A percentile compares a stretch with the other conserved stretches of the same genome.
Evolutionary conservation across 2,113 vertebrate species (phyloP).

Genomic region (Melanerpes aurifrons): DNA sequence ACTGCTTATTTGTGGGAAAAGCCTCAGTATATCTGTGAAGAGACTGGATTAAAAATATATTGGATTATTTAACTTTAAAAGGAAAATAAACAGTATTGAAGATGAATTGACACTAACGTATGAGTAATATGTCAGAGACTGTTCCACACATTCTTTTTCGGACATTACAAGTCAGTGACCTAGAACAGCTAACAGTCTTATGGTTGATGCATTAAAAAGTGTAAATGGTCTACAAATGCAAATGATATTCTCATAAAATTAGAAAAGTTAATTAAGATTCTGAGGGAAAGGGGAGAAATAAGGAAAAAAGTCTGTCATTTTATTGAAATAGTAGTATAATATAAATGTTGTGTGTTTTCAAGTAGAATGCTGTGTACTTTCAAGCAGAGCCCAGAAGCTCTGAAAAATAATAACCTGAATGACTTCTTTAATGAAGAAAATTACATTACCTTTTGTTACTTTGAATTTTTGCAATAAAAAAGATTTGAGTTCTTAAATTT

Average conservation of each 20-base stretch:
- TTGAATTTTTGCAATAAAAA: background rate
- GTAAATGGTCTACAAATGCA: background rate
- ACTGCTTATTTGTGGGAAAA: background rate
- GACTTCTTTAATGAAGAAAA: background rate
- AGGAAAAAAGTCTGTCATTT: background rate
- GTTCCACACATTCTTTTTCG: background rate
- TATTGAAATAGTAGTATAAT: background rate
- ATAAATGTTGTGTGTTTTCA: background rate
- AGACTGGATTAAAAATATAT: background rate
- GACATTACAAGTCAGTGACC: background rate
- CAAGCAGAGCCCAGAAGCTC: background rate
- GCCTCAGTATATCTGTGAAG: background rate
- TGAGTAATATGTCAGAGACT: background rate
- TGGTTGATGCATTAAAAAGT: background rate
- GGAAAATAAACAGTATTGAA: background rate
- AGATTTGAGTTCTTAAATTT: background rate
- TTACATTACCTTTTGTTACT: background rate
- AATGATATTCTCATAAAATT: background rate
- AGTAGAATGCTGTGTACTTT: background rate
- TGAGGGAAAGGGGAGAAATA: fast-evolving
- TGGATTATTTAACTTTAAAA: background rate
- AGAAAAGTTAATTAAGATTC: background rate
- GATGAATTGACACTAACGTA: background rate
- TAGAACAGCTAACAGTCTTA: background rate
- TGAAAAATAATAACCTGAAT: background rate